Evolutionary conservation across 2,888 invertebrate genomes (phyloP), one percentile per base, ranked within the genome.

Genomic region (Stenichneumon culpator): DNA sequence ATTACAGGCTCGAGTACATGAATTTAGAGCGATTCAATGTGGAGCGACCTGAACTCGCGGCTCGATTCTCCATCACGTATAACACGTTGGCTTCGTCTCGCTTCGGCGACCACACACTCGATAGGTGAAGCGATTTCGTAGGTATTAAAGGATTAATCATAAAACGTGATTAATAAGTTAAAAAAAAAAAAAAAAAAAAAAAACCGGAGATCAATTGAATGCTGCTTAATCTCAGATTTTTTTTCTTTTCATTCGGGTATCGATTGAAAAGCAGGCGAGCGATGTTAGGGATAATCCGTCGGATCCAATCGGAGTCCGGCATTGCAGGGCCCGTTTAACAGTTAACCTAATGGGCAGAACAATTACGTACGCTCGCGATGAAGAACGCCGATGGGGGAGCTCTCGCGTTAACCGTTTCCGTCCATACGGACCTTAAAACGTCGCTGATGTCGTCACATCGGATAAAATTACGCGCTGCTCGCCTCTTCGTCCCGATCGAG

Each of bases 11-110:
- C 83, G 87, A 75, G 81, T 87, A 88, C 87, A 90, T 89, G 90
- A 89, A 91, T 91, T 91, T 90, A 88, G 91, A 91, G 70, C 90
- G 89, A 80, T 88, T 14, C 72, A 81, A 90, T 89, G 87, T 90
- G 88, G 89, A 90, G 82, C 88, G 82, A 70, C 65, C 69, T 57
- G 11, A 60, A 57, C 32, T 79, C 70, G 50, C 50, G 72, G 28
- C 70, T 72, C 67, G 52, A 57, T 82, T 75, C 65, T 70, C 70
- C 36, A 54, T 54, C 28, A 9, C 16, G 7, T 68, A 68, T 47
- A 44, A 36, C n/a, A 65, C 19, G n/a, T 54, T 47, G n/a, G 6
- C 19, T 7, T 3, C n/a, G 14, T 52, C 25, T 60, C 14, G 60
- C 60, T 32, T 32, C 28, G 25, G 32, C 6, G 32, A 16, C 32